Conservation (phyloP, 2,113 vertebrate genomes). For the Halcyon malimbica region DNA sequence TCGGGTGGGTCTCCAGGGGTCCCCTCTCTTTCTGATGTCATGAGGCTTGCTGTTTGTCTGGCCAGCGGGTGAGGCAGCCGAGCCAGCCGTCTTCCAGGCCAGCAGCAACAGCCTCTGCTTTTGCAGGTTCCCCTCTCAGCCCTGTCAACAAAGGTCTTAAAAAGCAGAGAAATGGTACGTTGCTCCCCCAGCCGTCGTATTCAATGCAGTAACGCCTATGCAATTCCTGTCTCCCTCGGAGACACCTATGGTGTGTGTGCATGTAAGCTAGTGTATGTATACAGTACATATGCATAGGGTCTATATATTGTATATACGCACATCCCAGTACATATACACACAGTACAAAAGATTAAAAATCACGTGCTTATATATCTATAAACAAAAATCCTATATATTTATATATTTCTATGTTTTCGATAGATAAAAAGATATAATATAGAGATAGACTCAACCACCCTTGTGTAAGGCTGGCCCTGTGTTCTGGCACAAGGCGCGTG, state of each 20-base stretch:
- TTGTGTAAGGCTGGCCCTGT: conserved; percentile 57
- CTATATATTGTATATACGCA: conserved; percentile 76
- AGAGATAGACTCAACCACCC: conserved; percentile 73
- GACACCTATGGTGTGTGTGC: conserved; percentile 60
- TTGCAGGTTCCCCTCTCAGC: conserved; percentile 25
- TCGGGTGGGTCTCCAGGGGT: background rate
- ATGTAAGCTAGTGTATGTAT: conserved; percentile 74
- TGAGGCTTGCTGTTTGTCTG: background rate
- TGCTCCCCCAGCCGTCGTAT: conserved; percentile 58
- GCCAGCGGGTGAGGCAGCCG: background rate
- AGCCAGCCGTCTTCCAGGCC: background rate
- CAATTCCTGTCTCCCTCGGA: conserved; percentile 77
- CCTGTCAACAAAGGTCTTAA: conserved; percentile 40
- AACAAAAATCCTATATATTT: conserved; percentile 85
- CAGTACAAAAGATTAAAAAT: conserved; percentile 74
- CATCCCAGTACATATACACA: conserved; percentile 73
- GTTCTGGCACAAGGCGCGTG: conserved; percentile 39
- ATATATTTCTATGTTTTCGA: conserved; percentile 83
- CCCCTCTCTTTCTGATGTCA: background rate
- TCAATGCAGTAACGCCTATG: conserved; percentile 80
- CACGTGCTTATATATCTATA: conserved; percentile 82
- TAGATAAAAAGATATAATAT: conserved; percentile 81
- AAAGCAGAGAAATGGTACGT: conserved; percentile 71
- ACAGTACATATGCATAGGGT: conserved; percentile 62
- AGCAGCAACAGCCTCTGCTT: conserved; percentile 24